Evolutionary conservation across 2,888 invertebrate species (phyloP), one percentile per base, ranked within the genome.

Genomic region (Tipula unca): DNA sequence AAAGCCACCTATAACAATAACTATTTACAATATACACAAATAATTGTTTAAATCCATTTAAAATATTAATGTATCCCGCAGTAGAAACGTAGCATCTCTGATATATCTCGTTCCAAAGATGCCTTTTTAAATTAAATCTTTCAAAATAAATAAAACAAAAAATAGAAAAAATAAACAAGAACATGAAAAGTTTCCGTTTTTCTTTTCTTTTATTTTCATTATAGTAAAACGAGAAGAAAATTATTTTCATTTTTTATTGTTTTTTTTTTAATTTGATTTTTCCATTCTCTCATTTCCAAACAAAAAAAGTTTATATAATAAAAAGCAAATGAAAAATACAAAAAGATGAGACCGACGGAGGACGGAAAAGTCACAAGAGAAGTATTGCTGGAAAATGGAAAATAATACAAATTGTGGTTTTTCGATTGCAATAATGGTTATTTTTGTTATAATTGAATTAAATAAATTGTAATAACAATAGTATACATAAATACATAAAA

Each of bases 381-480:
- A 69, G 69, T 10, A 69, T 69, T 54, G 69, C 25, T 69, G 25
- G 25, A 25, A 69, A 25, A 69, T 69, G 69, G 25, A 69, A 69
- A 69, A 69, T 20, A 69, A 69, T 25, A 69, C 25, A 25, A 69
- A 69, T 69, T 69, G 69, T 69, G 69, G 69, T 69, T 25, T 69
- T 69, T 69, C 69, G 69, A 69, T 69, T 69, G 69, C 69, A 69
- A 13, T 25, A 69, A 69, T 69, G 69, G 69, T 25, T 69, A 69
- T 69, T 20, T 69, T 69, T 69, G 69, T 69, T 69, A 8, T 69
- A 69, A 69, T 69, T 69, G 69, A 69, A 69, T 69, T 69, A 69
- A 69, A 69, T 69, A 69, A 69, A 69, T 69, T 69, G 69, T 69
- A 69, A 69, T 69, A 69, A 69, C 69, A 69, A 69, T 69, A 25